These are phyloP conservation scores for Therioaphis trifolii DNA, from an alignment of 2,888 invertebrate species.

Conservation along the genomic window DNA sequence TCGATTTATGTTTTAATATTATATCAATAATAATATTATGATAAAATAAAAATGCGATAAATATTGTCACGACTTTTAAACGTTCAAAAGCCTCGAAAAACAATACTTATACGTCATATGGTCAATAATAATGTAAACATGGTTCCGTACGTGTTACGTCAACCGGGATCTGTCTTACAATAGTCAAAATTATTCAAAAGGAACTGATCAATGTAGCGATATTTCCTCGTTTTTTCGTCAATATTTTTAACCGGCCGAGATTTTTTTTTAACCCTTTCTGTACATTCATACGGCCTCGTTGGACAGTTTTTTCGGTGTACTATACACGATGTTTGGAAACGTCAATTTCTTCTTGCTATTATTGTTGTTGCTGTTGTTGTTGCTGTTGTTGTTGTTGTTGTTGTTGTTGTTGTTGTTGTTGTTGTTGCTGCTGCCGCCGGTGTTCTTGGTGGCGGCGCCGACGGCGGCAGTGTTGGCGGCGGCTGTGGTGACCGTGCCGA, in stretches of 20 bases:
- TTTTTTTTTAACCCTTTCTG: no score
- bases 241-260: no score
- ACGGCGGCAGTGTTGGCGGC: not conserved
- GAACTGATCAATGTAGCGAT: slow-evolving; percentile 45
- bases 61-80: not conserved
- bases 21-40: slow-evolving; percentile 45
- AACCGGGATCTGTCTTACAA: not conserved
- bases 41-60: slow-evolving; percentile 43
- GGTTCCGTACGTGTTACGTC: not conserved
- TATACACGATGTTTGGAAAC: slow-evolving; percentile 23
- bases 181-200: slow-evolving; percentile 30
- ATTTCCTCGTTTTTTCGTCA: slow-evolving; percentile 24
- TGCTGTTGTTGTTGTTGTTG: not conserved
- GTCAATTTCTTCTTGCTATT: not conserved
- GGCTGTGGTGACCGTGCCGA: not conserved
- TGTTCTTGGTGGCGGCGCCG: not conserved
- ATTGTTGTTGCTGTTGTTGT: not conserved
- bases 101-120: slow-evolving; percentile 20
- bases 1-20: not conserved
- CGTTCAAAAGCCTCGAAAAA: slow-evolving; percentile 8
- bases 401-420: not conserved
- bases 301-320: not conserved
- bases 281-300: not conserved
- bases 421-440: not conserved
- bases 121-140: not conserved